phyloP scores from a whole-genome alignment of 2,113 vertebrate species.

The Tragelaphus imberbis region DNA sequence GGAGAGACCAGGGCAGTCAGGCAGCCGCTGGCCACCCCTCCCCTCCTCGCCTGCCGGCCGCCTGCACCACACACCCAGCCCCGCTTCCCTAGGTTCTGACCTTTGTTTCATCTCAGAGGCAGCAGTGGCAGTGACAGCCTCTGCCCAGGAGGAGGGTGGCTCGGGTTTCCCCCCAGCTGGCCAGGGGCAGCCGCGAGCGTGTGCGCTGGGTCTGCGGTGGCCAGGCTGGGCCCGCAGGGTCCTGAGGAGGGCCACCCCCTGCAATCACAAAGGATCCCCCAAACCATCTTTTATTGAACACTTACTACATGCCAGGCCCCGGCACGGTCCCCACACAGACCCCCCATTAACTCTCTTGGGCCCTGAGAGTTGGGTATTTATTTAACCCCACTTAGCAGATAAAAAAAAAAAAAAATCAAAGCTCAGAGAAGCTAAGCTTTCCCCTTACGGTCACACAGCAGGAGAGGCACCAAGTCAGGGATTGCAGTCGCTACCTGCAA shows the following conservation, averaged over 20 bases:
- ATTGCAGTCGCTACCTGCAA: background rate
- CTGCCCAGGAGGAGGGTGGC: constrained; percentile 38
- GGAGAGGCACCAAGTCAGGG: background rate
- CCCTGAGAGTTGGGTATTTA: background rate
- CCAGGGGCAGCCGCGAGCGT: background rate
- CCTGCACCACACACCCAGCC: background rate
- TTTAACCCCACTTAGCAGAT: background rate
- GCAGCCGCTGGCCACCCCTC: background rate
- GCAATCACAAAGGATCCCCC: rapidly evolving
- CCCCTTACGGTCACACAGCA: background rate
- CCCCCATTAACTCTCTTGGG: background rate
- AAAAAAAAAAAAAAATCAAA: background rate
- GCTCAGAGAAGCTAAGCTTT: background rate
- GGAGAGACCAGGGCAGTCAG: background rate
- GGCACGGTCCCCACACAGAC: rapidly evolving
- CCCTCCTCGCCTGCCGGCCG: background rate
- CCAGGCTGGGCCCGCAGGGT: background rate
- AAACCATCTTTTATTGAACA: constrained; percentile 2
- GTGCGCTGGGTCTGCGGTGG: rapidly evolving
- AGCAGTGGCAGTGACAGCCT: background rate
- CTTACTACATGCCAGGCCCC: background rate
- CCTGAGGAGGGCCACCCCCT: background rate
- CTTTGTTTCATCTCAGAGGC: constrained; percentile 67
- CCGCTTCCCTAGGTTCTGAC: constrained; percentile 57
- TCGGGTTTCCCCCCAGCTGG: constrained; percentile 65